These are phyloP conservation scores for Cotesia typhae DNA, from an alignment of 1,140 invertebrate genomes.

Conservation along the genomic window DNA sequence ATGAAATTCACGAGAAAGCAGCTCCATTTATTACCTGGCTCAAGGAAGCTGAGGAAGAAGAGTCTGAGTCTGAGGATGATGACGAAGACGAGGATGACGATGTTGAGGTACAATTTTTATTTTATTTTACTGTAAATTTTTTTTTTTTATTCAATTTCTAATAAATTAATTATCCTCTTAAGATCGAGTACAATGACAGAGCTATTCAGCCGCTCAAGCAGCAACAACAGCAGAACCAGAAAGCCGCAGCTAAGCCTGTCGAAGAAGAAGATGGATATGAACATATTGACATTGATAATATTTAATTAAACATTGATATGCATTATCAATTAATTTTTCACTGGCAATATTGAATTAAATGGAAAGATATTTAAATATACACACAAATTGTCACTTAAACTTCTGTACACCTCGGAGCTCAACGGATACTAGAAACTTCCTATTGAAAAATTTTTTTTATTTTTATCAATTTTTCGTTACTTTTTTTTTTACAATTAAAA, in stretches of 20 bases:
- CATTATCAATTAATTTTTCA: constrained; percentile 25
- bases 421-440: too few relatives aligned
- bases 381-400: too few relatives aligned
- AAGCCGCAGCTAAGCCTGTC: constrained; percentile 61
- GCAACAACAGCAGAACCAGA: constrained; percentile 66
- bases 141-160: neutral
- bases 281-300: constrained; percentile 91
- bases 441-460: too few relatives aligned
- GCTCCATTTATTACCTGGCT: constrained; percentile 96
- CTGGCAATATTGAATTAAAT: constrained; percentile 21
- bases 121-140: constrained; percentile 20
- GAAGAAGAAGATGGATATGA: constrained; percentile 75
- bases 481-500: too few relatives aligned
- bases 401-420: too few relatives aligned
- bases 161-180: constrained; percentile 42
- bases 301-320: constrained; percentile 70
- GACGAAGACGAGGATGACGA: constrained; percentile 67
- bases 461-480: too few relatives aligned
- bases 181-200: constrained; percentile 90
- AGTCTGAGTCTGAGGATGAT: constrained; percentile 76
- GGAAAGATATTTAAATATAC: too few relatives aligned
- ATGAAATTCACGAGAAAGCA: constrained; percentile 92
- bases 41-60: constrained; percentile 95
- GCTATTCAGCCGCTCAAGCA: constrained; percentile 80
- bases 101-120: constrained; percentile 65